phyloP scores from a whole-genome alignment of 2,797 vertebrate species.

The Pseudopleuronectes americanus region DNA sequence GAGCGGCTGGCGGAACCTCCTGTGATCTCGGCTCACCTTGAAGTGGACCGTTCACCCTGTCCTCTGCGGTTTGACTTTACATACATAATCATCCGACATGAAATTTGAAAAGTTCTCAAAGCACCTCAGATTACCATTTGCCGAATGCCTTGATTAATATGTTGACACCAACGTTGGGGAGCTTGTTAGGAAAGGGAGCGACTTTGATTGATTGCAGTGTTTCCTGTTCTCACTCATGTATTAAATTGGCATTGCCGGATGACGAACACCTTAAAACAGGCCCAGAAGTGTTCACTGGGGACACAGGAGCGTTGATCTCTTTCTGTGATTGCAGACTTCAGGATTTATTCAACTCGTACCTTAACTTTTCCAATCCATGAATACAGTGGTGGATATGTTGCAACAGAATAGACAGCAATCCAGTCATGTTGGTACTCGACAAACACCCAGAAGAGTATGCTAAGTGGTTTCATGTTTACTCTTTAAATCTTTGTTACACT shows the following conservation, averaged over 20 bases:
- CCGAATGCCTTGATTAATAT: constrained; percentile 69
- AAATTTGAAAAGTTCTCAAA: constrained; percentile 63
- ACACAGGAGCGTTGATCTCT: constrained; percentile 15
- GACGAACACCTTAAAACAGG: constrained; percentile 75
- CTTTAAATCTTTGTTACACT: neutral
- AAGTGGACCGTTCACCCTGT: constrained; percentile 47
- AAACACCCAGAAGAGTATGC: neutral
- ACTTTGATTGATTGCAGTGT: constrained; percentile 84
- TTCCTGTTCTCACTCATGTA: constrained; percentile 77
- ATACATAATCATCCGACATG: constrained; percentile 69
- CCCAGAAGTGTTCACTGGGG: constrained; percentile 38
- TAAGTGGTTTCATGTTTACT: constrained; percentile 5
- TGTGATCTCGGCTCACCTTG: constrained; percentile 74
- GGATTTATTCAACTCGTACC: constrained; percentile 25
- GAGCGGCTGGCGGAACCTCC: constrained; percentile 46
- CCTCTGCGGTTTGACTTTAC: constrained; percentile 39
- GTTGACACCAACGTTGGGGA: constrained; percentile 47
- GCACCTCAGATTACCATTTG: constrained; percentile 69
- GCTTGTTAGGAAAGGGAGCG: constrained; percentile 71
- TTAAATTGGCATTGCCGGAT: constrained; percentile 83
- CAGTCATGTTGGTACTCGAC: neutral
- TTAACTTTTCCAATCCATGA: neutral
- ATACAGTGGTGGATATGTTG: neutral
- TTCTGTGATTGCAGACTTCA: constrained; percentile 55
- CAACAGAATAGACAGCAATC: constrained; percentile 8